Evolutionary conservation across 2,888 invertebrate species (phyloP).

Genomic region (Phytoseiulus persimilis): DNA sequence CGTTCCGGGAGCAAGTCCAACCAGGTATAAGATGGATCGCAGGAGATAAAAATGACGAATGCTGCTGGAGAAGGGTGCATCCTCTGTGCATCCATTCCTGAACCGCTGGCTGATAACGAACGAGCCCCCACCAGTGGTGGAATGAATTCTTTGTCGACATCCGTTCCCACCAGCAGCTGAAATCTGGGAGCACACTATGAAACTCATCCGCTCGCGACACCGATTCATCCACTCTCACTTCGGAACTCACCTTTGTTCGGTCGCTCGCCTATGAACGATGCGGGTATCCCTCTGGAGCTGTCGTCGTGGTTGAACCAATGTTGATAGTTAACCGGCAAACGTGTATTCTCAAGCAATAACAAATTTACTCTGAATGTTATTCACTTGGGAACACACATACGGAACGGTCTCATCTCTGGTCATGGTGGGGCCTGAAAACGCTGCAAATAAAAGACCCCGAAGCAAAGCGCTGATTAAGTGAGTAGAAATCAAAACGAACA

Average conservation of each 20-base stretch:
- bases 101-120: neutral
- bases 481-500: neutral
- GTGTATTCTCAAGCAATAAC: conserved; percentile 39
- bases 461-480: neutral
- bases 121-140: neutral
- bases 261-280: no score
- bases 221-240: neutral
- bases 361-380: conserved; percentile 14
- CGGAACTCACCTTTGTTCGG: neutral
- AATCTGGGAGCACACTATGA: no score
- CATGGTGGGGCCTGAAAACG: neutral
- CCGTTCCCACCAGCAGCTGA: no score
- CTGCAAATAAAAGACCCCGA: no score
- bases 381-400: conserved; percentile 36
- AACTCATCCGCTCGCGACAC: no score
- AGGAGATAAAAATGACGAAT: neutral
- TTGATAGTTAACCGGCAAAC: conserved; percentile 15
- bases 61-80: neutral
- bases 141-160: neutral
- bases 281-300: neutral
- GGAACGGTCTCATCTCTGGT: conserved; percentile 6
- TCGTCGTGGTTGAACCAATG: neutral
- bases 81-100: neutral
- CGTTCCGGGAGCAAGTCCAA: neutral
- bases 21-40: neutral